Base-by-base conservation (phyloP, 2,113 vertebrate species). In the Struthio camelus region DNA sequence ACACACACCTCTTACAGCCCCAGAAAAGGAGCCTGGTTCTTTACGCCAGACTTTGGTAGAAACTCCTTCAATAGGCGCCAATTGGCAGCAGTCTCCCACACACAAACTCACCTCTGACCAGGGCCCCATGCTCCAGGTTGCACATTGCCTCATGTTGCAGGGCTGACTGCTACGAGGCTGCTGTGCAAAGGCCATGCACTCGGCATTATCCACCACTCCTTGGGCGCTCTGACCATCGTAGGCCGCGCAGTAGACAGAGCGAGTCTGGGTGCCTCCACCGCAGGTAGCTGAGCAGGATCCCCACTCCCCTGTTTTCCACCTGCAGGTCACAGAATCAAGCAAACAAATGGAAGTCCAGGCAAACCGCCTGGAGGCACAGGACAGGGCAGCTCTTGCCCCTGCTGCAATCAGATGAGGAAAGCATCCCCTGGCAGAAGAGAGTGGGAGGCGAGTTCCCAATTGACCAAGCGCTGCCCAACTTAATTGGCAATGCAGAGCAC, bases 231-330 rank as follows among this genome's bases (percentile, higher is more conserved):
- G 92, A 0, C 97, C 98, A 1, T 99, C 98, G 0, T 98, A 98
- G 3, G 95, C 97, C 67, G 98, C 3, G 3, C 99, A 99, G 97
- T 98, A 99, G 91, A 99, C 98, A 0, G 97, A 98, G 76, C 99
- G 99, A 16, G 97, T 97, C 98, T 99, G 99, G 61, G 97, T 98
- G 83, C 99, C 99, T 4, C 99, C 98, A 1, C 99, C 99, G 3
- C 99, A 99, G 48, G 98, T 97, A 24, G 98, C 98, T 0, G 99
- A 99, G 97, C 99, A 99, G 89, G 97, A 1, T 1, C 98, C 98
- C 99, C 99, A 99, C 25, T 98, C 98, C 2, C 98, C 98, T 0
- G 95, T 97, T 96, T 96, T 98, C 99, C 99, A 99, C 97, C 99
- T 99, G 97, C 32, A 38, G 44, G 80, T 62, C 84, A 96, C 62